Evolutionary conservation across 2,888 invertebrate genomes (phyloP).

Genomic region (Acanthosepion lycidas): DNA sequence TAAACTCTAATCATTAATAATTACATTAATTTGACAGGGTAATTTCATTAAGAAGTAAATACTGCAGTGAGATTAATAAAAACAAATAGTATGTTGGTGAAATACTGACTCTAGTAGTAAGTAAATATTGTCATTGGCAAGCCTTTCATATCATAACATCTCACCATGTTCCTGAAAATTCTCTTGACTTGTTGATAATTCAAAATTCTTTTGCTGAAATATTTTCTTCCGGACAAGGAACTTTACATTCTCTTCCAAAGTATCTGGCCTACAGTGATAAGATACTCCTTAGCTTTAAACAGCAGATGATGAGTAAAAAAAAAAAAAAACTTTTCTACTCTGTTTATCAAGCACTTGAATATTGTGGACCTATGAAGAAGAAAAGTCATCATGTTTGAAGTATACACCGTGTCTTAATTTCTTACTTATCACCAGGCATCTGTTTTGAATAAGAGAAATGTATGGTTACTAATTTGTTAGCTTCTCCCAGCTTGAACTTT

Average conservation of each 20-base stretch:
- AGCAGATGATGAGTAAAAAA: background rate
- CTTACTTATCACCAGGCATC: no score
- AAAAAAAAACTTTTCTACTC: background rate
- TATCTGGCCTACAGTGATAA: background rate
- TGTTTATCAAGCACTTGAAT: background rate
- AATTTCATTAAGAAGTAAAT: background rate
- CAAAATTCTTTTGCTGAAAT: background rate
- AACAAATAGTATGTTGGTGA: background rate
- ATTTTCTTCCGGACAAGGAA: background rate
- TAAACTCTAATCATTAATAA: background rate
- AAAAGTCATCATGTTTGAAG: background rate
- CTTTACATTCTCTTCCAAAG: conserved; percentile 12
- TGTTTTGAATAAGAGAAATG: no score
- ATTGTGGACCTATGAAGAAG: background rate
- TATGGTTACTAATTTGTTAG: no score
- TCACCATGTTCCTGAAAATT: background rate
- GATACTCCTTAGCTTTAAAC: background rate
- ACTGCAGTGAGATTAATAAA: background rate
- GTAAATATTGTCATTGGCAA: background rate
- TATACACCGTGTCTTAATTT: background rate
- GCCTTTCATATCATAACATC: no score
- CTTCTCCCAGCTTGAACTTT: background rate
- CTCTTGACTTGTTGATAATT: background rate
- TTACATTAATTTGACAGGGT: background rate
- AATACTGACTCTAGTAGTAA: background rate